These are phyloP conservation scores for Esperia sulphurella DNA, from an alignment of 2,888 invertebrate genomes.

Conservation along the genomic window DNA sequence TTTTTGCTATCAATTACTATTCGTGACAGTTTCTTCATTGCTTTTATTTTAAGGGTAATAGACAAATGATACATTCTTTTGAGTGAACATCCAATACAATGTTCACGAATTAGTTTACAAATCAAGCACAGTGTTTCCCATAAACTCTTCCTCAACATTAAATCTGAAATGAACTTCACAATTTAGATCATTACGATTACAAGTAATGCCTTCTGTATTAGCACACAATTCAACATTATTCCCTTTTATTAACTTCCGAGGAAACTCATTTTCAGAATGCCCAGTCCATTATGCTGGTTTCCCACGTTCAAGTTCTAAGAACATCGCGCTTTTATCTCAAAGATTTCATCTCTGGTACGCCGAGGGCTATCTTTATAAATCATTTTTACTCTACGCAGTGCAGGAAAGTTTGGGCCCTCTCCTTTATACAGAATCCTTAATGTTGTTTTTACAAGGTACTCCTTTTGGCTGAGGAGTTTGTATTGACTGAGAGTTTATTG, in stretches of 20 bases:
- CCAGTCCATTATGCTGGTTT: not conserved
- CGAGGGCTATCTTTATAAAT: constrained; percentile 33
- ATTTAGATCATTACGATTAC: not conserved
- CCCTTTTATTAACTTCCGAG: not conserved
- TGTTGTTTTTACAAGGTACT: not conserved
- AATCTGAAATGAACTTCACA: too few relatives aligned
- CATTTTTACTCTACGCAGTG: constrained; percentile 24
- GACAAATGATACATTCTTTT: too few relatives aligned
- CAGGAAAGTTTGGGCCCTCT: constrained; percentile 11
- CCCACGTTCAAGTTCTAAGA: not conserved
- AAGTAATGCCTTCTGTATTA: not conserved
- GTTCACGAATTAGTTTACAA: too few relatives aligned
- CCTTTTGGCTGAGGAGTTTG: not conserved
- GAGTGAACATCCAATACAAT: too few relatives aligned
- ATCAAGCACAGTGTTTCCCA: not conserved
- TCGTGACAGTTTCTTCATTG: too few relatives aligned
- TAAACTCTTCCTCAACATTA: too few relatives aligned
- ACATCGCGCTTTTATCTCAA: constrained; percentile 23
- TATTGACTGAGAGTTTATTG: not conserved
- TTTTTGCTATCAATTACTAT: too few relatives aligned
- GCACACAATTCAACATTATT: not conserved
- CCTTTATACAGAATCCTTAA: not conserved
- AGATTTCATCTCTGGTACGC: constrained; percentile 26
- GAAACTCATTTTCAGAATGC: not conserved
- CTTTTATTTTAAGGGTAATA: too few relatives aligned